Evolutionary conservation across 2,888 invertebrate species (phyloP), one percentile per base, ranked within the genome.

Genomic region (Perithous albicinctus): DNA sequence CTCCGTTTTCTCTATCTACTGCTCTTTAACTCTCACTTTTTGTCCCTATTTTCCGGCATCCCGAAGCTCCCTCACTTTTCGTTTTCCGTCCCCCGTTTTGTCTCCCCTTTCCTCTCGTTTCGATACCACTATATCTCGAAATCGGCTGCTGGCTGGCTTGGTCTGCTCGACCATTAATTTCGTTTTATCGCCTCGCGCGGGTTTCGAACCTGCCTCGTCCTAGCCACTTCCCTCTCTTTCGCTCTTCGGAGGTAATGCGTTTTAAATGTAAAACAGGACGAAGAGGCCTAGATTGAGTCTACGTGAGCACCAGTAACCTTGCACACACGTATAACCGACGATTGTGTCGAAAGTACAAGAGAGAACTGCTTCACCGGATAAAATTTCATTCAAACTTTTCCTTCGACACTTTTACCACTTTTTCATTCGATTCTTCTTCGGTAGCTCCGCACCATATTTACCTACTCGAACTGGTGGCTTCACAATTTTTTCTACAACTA

Each of bases 201-300:
- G 89, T 91, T 91, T 91, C 89, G 88, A 88, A 88, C 85, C 88
- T 90, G 88, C 86, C 89, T 87, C 87, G 64, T 10, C 26, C 64
- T 48, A 56, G 38, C 38, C 35, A 32, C 6, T 41, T 54, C 32
- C 38, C 26, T 66, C 38, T 66, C 46, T 46, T 48, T 70, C 43
- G 48, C 75, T 70, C 26, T 66, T 67, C 72, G 61, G 20, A 64
- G 88, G 88, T 92, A 92, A 92, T 92, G 92, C 91, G 90, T 92
- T 92, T 91, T 92, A 91, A 92, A 92, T 92, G 92, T 92, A 92
- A 92, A 92, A 91, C 91, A 91, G 92, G 87, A 59, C 29, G 88
- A 87, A 86, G 74, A 91, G 90, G 91, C 91, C 91, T 90, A 89
- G 89, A 89, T 88, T 82, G 63, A 72, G 74, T 75, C 46, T 56